Base-by-base conservation (phyloP, 2,113 vertebrate species). In the Xyrauchen texanus region DNA sequence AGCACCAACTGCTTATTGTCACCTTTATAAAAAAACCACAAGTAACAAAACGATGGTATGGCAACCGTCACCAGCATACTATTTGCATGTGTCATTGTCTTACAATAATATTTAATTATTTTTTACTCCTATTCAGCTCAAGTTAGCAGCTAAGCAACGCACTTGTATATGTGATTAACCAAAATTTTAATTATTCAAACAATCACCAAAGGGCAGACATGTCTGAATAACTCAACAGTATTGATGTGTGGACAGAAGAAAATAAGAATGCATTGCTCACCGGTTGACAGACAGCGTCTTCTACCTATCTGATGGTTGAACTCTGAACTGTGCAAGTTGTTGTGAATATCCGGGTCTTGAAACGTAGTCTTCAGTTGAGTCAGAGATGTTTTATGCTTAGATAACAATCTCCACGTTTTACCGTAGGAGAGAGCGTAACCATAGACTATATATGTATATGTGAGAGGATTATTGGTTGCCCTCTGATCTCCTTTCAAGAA, bases 301-400 rank as follows among this genome's bases (percentile, higher is more conserved):
- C 21, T 79, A 76, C 55, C 21, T n/a, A n/a, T 82, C 69, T 73
- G 11, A n/a, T 52, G 13, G n/a, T 0, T 71, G 65, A 42, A 64
- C 47, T 45, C 60, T 16, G 21, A 34, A 34, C 21, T 34, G 68
- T 47, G 6, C 49, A 52, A 65, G 70, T 49, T 34, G 21, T 34
- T 13, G 49, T 67, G 44, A 42, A 70, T 11, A 86, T 86, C 83
- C 83, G 85, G 81, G 85, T 77, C 16, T 15, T 66, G 70, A 84
- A n/a, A n/a, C 83, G 78, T 84, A n/a, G n/a, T n/a, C n/a, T n/a
- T n/a, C n/a, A n/a, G n/a, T n/a, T n/a, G n/a, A n/a, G n/a, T n/a
- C n/a, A n/a, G n/a, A n/a, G n/a, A n/a, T n/a, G n/a, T n/a, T n/a
- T n/a, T n/a, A n/a, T n/a, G n/a, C n/a, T n/a, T n/a, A n/a, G n/a